phyloP scores from a whole-genome alignment of 2,113 vertebrate genomes.

The Rallus limicola region DNA sequence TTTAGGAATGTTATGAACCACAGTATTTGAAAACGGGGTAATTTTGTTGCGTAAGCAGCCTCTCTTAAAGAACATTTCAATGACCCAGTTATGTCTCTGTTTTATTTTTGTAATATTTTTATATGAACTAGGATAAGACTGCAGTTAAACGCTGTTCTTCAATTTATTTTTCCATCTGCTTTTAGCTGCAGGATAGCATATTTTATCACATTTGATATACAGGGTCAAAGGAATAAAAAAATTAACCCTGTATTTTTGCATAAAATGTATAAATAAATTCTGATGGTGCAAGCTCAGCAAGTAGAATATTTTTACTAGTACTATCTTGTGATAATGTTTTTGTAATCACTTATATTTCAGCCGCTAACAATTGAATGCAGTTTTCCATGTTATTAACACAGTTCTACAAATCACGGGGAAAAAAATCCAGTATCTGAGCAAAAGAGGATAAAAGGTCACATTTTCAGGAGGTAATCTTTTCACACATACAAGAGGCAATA shows the following conservation, averaged over 20 bases:
- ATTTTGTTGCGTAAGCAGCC: constrained; percentile 58
- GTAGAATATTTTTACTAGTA: constrained; percentile 53
- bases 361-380: constrained; percentile 16
- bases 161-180: constrained; percentile 68
- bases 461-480: constrained; percentile 60
- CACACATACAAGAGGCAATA: constrained; percentile 42
- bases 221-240: constrained; percentile 63
- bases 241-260: constrained; percentile 70
- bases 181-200: constrained; percentile 57
- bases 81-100: constrained; percentile 72
- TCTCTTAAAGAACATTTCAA: constrained; percentile 67
- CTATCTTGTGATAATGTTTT: constrained; percentile 48
- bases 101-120: constrained; percentile 72
- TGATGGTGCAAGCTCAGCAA: constrained; percentile 59
- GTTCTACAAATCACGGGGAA: constrained; percentile 40
- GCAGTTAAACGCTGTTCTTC: constrained; percentile 58
- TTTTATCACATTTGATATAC: constrained; percentile 67
- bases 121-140: constrained; percentile 61
- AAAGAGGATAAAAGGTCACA: constrained; percentile 38
- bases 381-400: constrained; percentile 37
- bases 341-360: constrained; percentile 56
- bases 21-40: constrained; percentile 33
- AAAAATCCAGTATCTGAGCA: constrained; percentile 39
- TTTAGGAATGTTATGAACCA: constrained; percentile 21
- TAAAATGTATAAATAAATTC: constrained; percentile 65